phyloP scores from a whole-genome alignment of 2,113 vertebrate species.

The Theristicus caerulescens region DNA sequence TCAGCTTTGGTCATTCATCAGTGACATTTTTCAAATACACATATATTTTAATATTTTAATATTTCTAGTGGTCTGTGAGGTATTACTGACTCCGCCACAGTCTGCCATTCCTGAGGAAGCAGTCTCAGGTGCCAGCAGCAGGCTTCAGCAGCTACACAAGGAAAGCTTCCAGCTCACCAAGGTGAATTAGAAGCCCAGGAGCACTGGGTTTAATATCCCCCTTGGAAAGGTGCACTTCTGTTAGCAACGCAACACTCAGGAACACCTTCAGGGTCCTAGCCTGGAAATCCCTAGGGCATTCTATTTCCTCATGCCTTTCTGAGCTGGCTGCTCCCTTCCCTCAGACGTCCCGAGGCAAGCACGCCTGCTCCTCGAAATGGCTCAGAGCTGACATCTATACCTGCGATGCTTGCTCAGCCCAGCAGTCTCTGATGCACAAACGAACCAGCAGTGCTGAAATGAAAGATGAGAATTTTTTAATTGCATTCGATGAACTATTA shows the following conservation, averaged over 20 bases:
- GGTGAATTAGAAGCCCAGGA: not conserved
- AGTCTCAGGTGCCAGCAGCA: not conserved
- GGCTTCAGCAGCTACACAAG: not conserved
- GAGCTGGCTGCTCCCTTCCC: not conserved
- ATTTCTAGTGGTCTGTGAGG: not conserved
- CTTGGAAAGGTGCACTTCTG: not conserved
- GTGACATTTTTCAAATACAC: not conserved
- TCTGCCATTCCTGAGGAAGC: not conserved
- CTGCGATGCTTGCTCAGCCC: not conserved
- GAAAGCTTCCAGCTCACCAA: not conserved
- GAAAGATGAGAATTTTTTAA: not conserved
- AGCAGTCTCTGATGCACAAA: not conserved
- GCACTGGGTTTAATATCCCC: not conserved
- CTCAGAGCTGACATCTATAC: not conserved
- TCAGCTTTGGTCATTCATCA: not conserved
- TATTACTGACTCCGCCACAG: not conserved
- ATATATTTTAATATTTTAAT: slow-evolving; percentile 23
- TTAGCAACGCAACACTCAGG: not conserved
- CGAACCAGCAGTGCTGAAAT: not conserved
- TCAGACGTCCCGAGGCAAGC: not conserved
- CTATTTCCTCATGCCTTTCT: not conserved
- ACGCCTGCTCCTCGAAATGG: rapidly evolving
- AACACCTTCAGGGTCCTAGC: not conserved
- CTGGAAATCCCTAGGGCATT: not conserved
- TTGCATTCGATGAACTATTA: not conserved